Conservation (phyloP, 2,797 vertebrate genomes). For the Coracias cyanogaster region DNA sequence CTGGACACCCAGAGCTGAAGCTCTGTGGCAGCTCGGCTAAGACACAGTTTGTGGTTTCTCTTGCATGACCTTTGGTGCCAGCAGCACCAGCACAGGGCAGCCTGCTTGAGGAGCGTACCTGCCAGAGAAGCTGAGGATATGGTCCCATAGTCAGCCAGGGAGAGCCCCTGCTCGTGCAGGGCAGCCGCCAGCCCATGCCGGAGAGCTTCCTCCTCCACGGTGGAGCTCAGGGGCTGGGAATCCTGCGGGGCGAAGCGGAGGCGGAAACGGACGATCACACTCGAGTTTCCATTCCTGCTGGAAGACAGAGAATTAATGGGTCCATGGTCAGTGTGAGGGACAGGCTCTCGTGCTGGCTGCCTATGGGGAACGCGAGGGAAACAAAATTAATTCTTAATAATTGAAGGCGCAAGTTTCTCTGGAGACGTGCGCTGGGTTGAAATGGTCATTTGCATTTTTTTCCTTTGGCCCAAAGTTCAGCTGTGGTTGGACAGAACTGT, state of each 20-base stretch:
- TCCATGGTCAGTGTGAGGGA: background rate
- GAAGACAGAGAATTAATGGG: background rate
- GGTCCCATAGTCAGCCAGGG: slow-evolving; percentile 85
- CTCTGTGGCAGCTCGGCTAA: background rate
- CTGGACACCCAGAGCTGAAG: background rate
- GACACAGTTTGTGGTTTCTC: rapidly evolving
- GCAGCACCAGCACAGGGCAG: background rate
- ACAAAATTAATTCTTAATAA: background rate
- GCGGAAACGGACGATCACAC: slow-evolving; percentile 84
- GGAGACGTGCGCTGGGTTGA: background rate
- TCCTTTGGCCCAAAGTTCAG: background rate
- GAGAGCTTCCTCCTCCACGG: slow-evolving; percentile 83
- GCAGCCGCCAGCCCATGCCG: slow-evolving; percentile 80
- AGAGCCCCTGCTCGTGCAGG: slow-evolving; percentile 72
- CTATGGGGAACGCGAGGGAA: background rate
- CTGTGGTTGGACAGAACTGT: background rate
- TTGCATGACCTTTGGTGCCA: background rate
- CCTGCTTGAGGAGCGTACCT: slow-evolving; percentile 72
- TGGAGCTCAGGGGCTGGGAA: background rate
- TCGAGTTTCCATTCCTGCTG: slow-evolving; percentile 83
- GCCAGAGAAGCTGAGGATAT: slow-evolving; percentile 84
- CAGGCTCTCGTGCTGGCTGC: background rate
- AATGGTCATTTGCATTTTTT: background rate
- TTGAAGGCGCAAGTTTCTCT: background rate
- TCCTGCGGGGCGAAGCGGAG: slow-evolving; percentile 79